Base-by-base conservation (phyloP, 2,888 invertebrate species). In the Steinernema scapterisci region DNA sequence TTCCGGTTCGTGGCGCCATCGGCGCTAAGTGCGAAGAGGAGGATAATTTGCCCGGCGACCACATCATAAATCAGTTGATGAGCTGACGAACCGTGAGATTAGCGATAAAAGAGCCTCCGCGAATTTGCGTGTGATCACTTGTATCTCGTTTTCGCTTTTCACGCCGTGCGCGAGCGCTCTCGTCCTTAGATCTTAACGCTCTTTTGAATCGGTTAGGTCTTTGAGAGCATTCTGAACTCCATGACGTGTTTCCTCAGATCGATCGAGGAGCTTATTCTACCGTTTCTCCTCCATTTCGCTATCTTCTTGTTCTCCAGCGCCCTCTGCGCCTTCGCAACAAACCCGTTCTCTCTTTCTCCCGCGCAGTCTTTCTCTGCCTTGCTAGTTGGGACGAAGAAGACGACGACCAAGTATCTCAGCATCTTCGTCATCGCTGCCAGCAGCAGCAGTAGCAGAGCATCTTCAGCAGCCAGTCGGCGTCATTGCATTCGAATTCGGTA, bases 311-410 rank as follows among this genome's bases (percentile, higher is more conserved):
- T n/a, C n/a, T n/a, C n/a, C n/a, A n/a, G n/a, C n/a, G n/a, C n/a
- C n/a, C n/a, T n/a, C n/a, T n/a, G n/a, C n/a, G n/a, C n/a, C 54
- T 54, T 63, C 63, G 63, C 63, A 63, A 63, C 63, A 63, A 63
- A 63, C 63, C 63, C 63, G 63, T 63, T 63, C 63, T 63, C 63
- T 63, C 63, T 25, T 63, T 63, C 63, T 63, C 63, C 63, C 27
- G 63, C 63, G 63, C 63, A 63, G 63, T 63, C 63, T 63, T 27
- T 63, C 63, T 27, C 25, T 54, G 54, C 54, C 3, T 13, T 54
- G 54, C 54, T 54, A 63, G 63, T 63, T 63, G 63, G 63, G 63
- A 63, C 63, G 38, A n/a, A n/a, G n/a, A n/a, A n/a, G n/a, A n/a
- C 38, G 3, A 3, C 9, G 38, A 3, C 38, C 5, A 3, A 6